These are phyloP conservation scores for Muraenolepis orangiensis DNA, from an alignment of 2,797 vertebrate species.

Conservation along the genomic window DNA sequence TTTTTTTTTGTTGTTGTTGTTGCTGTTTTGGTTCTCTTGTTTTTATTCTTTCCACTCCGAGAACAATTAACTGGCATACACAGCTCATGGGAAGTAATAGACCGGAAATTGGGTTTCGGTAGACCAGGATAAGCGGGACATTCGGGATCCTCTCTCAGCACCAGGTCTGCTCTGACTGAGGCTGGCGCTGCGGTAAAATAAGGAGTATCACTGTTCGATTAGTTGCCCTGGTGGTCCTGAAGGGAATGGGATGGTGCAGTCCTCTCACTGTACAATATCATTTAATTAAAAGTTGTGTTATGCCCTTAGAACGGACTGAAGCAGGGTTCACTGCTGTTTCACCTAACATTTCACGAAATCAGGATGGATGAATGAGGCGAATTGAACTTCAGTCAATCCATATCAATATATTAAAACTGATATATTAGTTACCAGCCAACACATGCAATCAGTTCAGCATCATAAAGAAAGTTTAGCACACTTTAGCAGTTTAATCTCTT, in stretches of 20 bases:
- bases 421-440: not conserved
- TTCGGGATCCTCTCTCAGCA: not conserved
- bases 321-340: not conserved
- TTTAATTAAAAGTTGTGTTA: not conserved
- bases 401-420: not conserved
- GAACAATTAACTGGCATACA: not conserved
- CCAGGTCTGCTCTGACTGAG: not conserved
- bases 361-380: not conserved
- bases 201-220: slow-evolving; percentile 49
- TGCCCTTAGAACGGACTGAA: not conserved
- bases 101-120: not conserved
- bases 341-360: not conserved
- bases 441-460: not conserved
- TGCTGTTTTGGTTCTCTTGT: not conserved
- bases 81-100: too few species aligned
- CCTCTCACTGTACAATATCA: not conserved
- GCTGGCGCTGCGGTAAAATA: slow-evolving; percentile 50
- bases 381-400: not conserved
- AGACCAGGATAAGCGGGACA: not conserved
- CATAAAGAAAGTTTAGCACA: not conserved
- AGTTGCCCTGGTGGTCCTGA: slow-evolving; percentile 50
- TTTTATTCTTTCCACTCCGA: not conserved
- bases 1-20: not conserved
- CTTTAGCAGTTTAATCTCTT: too few species aligned
- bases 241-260: slow-evolving; percentile 7